Conservation (phyloP, 2,797 vertebrate genomes). For the Smutsia temminckii region DNA sequence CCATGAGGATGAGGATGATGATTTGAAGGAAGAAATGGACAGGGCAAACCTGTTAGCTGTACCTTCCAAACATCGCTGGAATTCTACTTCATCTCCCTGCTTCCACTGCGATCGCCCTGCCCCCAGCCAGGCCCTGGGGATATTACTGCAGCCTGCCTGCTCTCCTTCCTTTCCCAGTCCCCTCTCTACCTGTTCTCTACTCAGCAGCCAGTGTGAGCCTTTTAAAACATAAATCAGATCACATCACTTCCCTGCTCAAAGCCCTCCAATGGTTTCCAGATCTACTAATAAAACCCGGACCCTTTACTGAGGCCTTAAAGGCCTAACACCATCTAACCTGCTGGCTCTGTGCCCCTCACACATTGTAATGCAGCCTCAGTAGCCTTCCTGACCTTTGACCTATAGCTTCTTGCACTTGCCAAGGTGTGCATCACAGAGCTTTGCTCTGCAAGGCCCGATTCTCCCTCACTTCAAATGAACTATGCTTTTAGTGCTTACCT, state of each 20-base stretch:
- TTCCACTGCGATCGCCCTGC: background rate
- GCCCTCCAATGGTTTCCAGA: background rate
- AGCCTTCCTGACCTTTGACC: background rate
- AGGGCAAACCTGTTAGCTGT: background rate
- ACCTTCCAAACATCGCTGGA: background rate
- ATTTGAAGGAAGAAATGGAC: background rate
- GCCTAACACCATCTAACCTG: background rate
- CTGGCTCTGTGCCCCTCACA: no score
- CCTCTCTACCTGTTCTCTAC: background rate
- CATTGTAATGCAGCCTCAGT: fast-evolving
- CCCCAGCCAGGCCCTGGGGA: background rate
- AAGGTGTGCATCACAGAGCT: background rate
- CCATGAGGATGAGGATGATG: background rate
- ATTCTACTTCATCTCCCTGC: background rate
- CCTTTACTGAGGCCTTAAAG: background rate
- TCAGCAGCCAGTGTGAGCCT: background rate
- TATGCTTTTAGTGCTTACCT: background rate
- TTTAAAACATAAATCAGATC: background rate
- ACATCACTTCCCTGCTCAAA: background rate
- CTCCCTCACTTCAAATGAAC: background rate
- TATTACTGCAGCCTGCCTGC: no score
- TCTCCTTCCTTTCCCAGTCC: background rate
- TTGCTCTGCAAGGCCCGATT: no score
- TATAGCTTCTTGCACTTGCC: background rate
- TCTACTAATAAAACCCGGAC: background rate